Evolutionary conservation across 2,113 vertebrate species (phyloP).

Genomic region (Phalacrocorax carbo): DNA sequence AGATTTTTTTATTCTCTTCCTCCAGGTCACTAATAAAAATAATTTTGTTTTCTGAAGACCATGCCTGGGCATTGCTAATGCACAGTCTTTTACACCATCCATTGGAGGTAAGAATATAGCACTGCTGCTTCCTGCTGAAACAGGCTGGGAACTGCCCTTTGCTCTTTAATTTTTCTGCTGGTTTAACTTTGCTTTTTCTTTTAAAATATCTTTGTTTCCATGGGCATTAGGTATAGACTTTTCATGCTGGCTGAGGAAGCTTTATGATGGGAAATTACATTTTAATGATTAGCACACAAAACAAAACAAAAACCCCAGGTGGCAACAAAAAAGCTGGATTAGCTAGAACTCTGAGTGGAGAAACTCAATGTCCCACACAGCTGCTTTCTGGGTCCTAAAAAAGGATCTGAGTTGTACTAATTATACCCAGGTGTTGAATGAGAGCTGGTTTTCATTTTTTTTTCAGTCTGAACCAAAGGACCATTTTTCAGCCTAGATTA

Average conservation of each 20-base stretch:
- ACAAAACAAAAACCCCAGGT: neutral
- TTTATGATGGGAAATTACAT: neutral
- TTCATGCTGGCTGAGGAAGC: neutral
- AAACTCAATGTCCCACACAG: neutral
- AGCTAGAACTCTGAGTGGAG: neutral
- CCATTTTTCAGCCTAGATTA: neutral
- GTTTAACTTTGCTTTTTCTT: neutral
- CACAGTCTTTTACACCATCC: neutral
- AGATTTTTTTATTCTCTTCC: neutral
- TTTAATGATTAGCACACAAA: neutral
- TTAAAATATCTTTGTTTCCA: neutral
- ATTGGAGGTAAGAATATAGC: neutral
- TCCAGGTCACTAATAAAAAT: neutral
- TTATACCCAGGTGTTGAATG: neutral
- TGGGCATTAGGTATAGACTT: neutral
- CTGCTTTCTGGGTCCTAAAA: neutral
- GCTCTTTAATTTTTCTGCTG: neutral
- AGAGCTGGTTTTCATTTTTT: neutral
- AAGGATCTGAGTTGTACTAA: neutral
- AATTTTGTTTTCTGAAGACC: neutral
- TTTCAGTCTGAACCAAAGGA: neutral
- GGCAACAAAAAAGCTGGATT: neutral
- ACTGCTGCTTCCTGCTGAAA: neutral
- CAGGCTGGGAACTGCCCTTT: neutral
- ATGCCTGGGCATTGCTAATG: neutral